A percentile compares a stretch with the other conserved stretches of the same genome.
Evolutionary conservation across 2,113 vertebrate species (phyloP).

Genomic region (Trochalopteron elliotii): DNA sequence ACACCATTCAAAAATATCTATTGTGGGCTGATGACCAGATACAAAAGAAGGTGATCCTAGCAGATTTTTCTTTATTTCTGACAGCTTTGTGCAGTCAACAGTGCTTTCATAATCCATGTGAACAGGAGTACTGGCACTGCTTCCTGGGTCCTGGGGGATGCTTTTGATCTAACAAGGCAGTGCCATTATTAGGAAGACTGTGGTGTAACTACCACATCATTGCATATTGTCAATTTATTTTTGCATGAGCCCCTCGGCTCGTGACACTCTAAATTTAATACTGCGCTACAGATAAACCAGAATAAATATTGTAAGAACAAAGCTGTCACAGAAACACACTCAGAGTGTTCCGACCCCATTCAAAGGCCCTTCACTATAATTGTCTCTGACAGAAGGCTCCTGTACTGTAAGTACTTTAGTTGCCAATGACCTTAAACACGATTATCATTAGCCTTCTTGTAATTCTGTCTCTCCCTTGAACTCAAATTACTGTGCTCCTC

Average conservation of each 20-base stretch:
- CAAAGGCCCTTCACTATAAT: slow-evolving; percentile 32
- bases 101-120: not conserved
- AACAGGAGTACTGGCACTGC: not conserved
- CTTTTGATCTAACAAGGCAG: not conserved
- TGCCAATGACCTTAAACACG: slow-evolving; percentile 33
- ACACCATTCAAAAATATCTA: not conserved
- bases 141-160: not conserved
- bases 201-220: not conserved
- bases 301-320: slow-evolving; percentile 56
- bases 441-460: slow-evolving; percentile 48
- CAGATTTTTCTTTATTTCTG: not conserved
- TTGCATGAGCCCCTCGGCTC: not conserved
- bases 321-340: slow-evolving; percentile 29
- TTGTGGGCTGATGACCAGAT: not conserved
- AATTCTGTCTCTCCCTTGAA: slow-evolving; percentile 25
- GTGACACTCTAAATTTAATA: slow-evolving; percentile 14
- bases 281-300: not conserved
- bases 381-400: slow-evolving; percentile 49
- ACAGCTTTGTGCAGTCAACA: not conserved
- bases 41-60: not conserved
- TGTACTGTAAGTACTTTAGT: slow-evolving; percentile 10
- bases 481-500: slow-evolving; percentile 35
- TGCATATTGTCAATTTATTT: slow-evolving; percentile 30
- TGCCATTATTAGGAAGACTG: not conserved
- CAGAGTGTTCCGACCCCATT: not conserved